Percentiles rank a stretch among this genome's conserved stretches.
phyloP scores from a whole-genome alignment of 2,888 invertebrate genomes.

The Hololepta plana region DNA sequence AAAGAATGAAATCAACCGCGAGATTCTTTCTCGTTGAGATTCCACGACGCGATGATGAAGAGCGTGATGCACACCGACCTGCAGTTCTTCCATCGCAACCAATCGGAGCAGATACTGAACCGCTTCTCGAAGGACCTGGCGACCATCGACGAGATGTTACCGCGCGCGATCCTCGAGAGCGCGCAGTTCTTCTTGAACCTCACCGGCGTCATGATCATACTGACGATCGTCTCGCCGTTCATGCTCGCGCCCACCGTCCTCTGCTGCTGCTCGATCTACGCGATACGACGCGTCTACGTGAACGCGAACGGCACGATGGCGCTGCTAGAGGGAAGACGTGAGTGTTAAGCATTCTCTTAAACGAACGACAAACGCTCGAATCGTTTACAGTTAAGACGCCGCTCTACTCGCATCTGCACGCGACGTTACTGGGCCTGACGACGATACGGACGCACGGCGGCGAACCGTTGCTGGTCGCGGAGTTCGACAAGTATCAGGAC shows the following conservation, averaged over 20 bases:
- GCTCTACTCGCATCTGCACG: conserved; percentile 51
- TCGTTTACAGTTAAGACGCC: conserved; percentile 61
- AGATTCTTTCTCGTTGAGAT: too few species aligned
- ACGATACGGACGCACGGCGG: conserved; percentile 51
- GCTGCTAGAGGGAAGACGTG: conserved; percentile 12
- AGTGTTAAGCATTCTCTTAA: too few species aligned
- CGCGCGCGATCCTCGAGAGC: conserved; percentile 10
- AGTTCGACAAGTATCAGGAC: conserved; percentile 39
- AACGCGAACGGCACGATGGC: conserved; percentile 39
- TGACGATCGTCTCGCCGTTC: conserved; percentile 8
- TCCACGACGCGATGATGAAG: conserved; percentile 35
- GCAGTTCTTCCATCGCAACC: conserved; percentile 51
- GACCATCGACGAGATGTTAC: conserved; percentile 10
- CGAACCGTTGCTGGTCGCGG: conserved; percentile 35
- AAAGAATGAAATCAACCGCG: too few species aligned
- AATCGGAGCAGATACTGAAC: conserved; percentile 44
- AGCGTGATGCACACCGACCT: conserved; percentile 43
- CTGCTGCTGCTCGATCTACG: too few species aligned
- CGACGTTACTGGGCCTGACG: conserved; percentile 53
- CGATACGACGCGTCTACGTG: conserved; percentile 56
- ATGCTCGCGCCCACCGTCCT: conserved; percentile 6
- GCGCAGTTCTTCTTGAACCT: conserved; percentile 8
- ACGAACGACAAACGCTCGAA: too few species aligned
- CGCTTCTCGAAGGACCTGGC: conserved; percentile 11
- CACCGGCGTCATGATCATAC: conserved; percentile 8